Conservation (phyloP, 2,888 invertebrate genomes). For the Xanthia togata region DNA sequence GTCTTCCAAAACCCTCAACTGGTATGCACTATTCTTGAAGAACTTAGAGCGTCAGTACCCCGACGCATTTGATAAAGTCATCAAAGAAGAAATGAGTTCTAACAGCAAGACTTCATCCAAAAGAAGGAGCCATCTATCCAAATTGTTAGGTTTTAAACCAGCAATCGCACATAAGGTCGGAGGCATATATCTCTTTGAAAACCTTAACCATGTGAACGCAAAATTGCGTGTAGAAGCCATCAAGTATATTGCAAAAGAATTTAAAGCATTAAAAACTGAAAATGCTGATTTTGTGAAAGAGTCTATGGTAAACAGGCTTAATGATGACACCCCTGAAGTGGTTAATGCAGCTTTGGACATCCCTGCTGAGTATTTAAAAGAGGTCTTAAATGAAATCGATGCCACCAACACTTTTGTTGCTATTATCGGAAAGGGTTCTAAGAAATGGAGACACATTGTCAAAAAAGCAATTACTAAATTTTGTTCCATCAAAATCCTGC, state of each 20-base stretch:
- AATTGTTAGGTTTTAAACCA: conserved; percentile 89
- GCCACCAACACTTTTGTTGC: conserved; percentile 87
- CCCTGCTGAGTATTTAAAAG: conserved; percentile 76
- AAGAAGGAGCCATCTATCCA: conserved; percentile 82
- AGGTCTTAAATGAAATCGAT: conserved; percentile 84
- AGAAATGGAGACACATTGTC: conserved; percentile 84
- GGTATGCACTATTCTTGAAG: conserved; percentile 90
- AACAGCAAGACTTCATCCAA: conserved; percentile 74
- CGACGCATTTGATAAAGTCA: conserved; percentile 92
- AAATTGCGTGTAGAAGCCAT: conserved; percentile 92
- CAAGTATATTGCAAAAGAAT: conserved; percentile 91
- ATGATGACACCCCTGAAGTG: conserved; percentile 92
- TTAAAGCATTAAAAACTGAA: conserved; percentile 84
- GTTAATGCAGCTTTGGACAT: conserved; percentile 90
- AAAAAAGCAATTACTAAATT: conserved; percentile 85
- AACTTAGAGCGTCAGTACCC: conserved; percentile 93
- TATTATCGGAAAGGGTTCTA: conserved; percentile 85
- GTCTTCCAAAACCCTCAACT: conserved; percentile 81
- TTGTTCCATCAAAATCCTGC: conserved; percentile 81
- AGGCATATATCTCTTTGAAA: conserved; percentile 91
- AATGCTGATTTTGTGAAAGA: conserved; percentile 91
- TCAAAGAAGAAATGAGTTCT: conserved; percentile 90
- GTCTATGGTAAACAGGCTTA: conserved; percentile 92
- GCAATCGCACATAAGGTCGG: conserved; percentile 89
- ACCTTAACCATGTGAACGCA: conserved; percentile 93